These are phyloP conservation scores for Agapornis roseicollis DNA, from an alignment of 2,113 vertebrate species.

Conservation along the genomic window DNA sequence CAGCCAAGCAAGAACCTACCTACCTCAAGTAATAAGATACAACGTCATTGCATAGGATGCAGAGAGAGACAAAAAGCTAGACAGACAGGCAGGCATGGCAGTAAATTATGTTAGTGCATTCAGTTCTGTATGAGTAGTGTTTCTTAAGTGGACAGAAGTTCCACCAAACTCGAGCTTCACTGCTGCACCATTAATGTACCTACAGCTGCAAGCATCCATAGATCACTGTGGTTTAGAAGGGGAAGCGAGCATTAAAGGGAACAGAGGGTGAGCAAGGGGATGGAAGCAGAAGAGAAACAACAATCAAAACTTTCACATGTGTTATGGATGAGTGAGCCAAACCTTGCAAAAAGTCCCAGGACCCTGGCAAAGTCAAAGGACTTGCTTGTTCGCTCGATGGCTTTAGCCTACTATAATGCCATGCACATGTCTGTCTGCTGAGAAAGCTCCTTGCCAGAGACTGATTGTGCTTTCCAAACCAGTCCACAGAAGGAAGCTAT, in stretches of 20 bases:
- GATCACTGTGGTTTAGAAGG: background rate
- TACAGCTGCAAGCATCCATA: background rate
- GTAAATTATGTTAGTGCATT: constrained; percentile 29
- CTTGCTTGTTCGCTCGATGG: accelerated
- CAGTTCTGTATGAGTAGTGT: constrained; percentile 48
- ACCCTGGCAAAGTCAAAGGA: background rate
- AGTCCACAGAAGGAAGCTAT: background rate
- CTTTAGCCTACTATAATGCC: background rate
- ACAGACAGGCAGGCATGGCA: background rate
- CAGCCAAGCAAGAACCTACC: constrained; percentile 82
- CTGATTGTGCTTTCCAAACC: background rate
- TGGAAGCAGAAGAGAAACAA: background rate
- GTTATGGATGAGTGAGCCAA: background rate
- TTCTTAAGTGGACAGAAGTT: constrained; percentile 49
- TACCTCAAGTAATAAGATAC: constrained; percentile 70
- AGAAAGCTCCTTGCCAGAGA: background rate
- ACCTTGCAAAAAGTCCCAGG: background rate
- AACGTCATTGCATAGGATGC: background rate
- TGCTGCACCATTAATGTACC: background rate
- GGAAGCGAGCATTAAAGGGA: background rate
- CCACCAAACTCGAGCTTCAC: background rate
- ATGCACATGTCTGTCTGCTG: background rate
- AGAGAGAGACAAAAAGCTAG: constrained; percentile 59
- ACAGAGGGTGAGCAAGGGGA: background rate
- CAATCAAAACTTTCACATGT: accelerated